These are phyloP conservation scores for Polietes domitor DNA, from an alignment of 2,888 invertebrate genomes.

Conservation along the genomic window DNA sequence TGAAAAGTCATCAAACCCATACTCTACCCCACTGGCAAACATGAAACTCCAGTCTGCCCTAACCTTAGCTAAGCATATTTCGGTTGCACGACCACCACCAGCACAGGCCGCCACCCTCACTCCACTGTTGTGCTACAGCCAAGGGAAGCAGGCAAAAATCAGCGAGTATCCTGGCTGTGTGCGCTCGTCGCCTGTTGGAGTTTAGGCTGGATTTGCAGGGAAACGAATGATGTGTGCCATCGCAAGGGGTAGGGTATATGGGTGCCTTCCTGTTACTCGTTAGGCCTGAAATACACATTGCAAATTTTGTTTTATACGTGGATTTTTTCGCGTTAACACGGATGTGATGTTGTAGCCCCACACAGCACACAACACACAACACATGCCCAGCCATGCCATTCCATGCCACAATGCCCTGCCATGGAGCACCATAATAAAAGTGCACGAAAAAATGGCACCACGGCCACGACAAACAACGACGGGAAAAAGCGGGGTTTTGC, in stretches of 20 bases:
- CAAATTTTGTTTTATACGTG: constrained; percentile 54
- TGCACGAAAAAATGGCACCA: constrained; percentile 32
- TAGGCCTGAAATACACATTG: constrained; percentile 57
- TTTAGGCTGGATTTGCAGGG: constrained; percentile 32
- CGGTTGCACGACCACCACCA: constrained; percentile 1
- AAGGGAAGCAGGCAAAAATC: not conserved
- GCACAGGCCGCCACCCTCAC: not conserved
- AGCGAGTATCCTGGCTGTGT: constrained; percentile 3
- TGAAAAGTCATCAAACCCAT: constrained; percentile 65
- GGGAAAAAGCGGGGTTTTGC: constrained; percentile 65
- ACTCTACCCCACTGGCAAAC: constrained; percentile 43
- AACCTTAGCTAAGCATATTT: constrained; percentile 32
- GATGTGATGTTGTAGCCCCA: not conserved
- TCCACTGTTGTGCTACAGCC: not conserved
- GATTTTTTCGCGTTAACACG: constrained; percentile 62
- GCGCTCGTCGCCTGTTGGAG: constrained; percentile 52
- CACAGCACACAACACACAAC: not conserved
- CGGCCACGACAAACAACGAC: constrained; percentile 28
- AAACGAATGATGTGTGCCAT: not conserved
- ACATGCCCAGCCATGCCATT: constrained; percentile 28
- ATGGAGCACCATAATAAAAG: constrained; percentile 46
- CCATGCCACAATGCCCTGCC: constrained; percentile 10
- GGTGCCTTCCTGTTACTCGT: constrained; percentile 19
- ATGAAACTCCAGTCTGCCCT: not conserved
- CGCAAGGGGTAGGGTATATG: constrained; percentile 27